Evolutionary conservation across 2,113 vertebrate genomes (phyloP), one percentile per base, ranked within the genome.

Genomic region (Hemiprocne comata): DNA sequence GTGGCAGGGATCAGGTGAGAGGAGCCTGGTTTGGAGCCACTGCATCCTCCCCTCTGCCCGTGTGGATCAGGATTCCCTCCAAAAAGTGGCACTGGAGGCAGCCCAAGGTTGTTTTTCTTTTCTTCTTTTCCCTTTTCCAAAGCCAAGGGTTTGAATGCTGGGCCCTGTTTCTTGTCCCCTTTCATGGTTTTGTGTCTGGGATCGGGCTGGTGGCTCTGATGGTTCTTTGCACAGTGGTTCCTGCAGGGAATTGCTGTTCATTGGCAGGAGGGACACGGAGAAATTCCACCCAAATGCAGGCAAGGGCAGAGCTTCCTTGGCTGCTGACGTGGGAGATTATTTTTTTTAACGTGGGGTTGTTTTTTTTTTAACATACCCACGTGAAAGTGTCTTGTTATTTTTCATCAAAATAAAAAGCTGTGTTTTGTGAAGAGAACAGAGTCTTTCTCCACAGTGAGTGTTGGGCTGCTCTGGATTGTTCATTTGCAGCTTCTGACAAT

Each of bases 1-100:
- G 98, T 99, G 57, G 98, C 98, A 10, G 99, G 98, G 18, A 99
- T 99, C 66, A 98, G 99, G 50, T 97, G 96, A 97, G 15, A 15
- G 76, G 34, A 65, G 57, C 66, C 26, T 5, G 2, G 62, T 7
- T 16, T 13, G 33, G 71, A 57, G 36, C 20, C 7, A 61, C 44
- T 11, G 5, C 24, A 2, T 36, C 62, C 57, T 28, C 24, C 12
- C 28, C 20, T 48, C 78, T 48, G 34, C 60, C 58, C 18, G 0
- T 4, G 9, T 16, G 64, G 31, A 51, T 23, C 58, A 2, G 46
- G 40, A 38, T 7, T 28, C 25, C 15, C 51, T 64, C 55, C 28
- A 4, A 26, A 36, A 26, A 1, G 11, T 6, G 0, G 21, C 92
- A 3, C 23, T 21, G 54, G 51, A 85, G 57, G 60, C 66, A 31